Evolutionary conservation across 2,797 vertebrate species (phyloP), one percentile per base, ranked within the genome.

Genomic region (Tragelaphus eurycerus): DNA sequence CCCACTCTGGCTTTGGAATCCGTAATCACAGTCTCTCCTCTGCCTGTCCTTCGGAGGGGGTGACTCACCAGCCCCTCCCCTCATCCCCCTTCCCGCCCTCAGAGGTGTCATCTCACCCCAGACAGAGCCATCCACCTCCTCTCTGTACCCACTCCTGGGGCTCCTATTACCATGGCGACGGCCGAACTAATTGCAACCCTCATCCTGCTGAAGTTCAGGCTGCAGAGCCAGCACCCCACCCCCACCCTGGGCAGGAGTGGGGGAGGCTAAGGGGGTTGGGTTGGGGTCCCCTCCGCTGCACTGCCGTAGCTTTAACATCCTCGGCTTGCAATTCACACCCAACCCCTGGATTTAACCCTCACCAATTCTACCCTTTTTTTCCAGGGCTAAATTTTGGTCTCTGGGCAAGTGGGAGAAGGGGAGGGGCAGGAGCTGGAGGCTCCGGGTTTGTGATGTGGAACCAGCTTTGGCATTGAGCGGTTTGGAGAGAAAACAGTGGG

Each of bases 361-460:
- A 34, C 55, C 23, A 1, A 31, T 48, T 71, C 27, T 34, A 10
- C 46, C 43, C 31, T 74, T 67, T 91, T 62, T 21, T 7, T 74
- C 89, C 83, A 90, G 96, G 97, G 96, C 89, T 79, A 93, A 96
- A 97, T 97, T 95, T 98, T 98, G 98, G 98, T 98, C 97, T 98
- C 95, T 46, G 82, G 88, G 67, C 48, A 19, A 67, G 71, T 19
- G n/a, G 62, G 38, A 57, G 74, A 50, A 31, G 74, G 29, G 50
- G 55, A 31, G n/a, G 43, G 31, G 31, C 4, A 21, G 57, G 60
- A 83, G 78, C 60, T 25, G 7, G 62, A 83, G 46, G 25, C 27
- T 88, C 52, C 2, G 3, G 2, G 54, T 76, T 85, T 64, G 91
- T 76, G 78, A 27, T n/a, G 55, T 29, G 27, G 86, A 87, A 84